Evolutionary conservation across 2,797 vertebrate species (phyloP), one percentile per base, ranked within the genome.

Genomic region (Lophius americanus): DNA sequence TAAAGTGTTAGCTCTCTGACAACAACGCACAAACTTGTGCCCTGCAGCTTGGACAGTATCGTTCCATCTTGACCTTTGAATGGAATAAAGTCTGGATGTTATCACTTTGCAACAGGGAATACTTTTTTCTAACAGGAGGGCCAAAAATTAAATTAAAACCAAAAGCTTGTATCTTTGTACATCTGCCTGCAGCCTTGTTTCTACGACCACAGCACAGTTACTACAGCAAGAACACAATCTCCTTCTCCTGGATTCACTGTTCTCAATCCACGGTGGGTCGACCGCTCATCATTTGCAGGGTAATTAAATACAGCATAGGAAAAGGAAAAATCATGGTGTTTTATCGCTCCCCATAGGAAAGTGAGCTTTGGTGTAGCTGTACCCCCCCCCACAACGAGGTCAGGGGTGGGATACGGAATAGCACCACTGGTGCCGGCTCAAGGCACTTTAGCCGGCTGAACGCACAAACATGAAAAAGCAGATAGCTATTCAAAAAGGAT

Each of bases 131-230:
- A 11, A 64, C 59, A 0, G 14, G 37, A 54, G 72, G 63, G 78
- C 76, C 74, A 78, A 12, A 55, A 73, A 38, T 60, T 50, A 68
- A 86, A 83, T 86, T 42, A 82, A 80, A 86, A 80, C 74, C 84
- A 85, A 82, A 76, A 64, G 70, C 60, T 64, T 46, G 57, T 42
- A 59, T 84, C 78, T 79, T 43, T 79, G 66, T 73, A 41, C 65
- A 59, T 79, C 76, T 70, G 75, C 75, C 76, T 51, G 64, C 64
- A 53, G 76, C 64, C 23, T 23, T 23, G 23, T 23, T 23, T 23
- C 23, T 47, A 9, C 47, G 14, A 54, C 70, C 36, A 4, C 75
- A 68, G 73, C 36, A 4, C 78, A 68, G 73, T 32, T 2, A 23
- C 23, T 38, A 2, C 71, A 1, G 64, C 71, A 4, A 33, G 60